Percentiles rank a stretch among this genome's conserved stretches.
Conservation (phyloP, 2,113 vertebrate genomes). For the Barbus barbus region DNA sequence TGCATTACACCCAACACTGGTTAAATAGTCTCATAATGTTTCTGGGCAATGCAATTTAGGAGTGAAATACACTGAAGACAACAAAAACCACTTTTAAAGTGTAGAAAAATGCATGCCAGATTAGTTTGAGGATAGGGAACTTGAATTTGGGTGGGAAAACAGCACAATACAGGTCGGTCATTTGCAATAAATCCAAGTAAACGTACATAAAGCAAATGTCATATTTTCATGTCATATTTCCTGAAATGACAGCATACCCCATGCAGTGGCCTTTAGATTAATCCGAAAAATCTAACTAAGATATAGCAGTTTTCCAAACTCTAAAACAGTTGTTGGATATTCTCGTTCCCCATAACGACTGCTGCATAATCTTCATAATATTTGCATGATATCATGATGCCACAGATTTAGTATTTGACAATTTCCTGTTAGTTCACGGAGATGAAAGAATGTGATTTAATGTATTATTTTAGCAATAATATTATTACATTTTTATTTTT, state of each 20-base stretch:
- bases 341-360: too few relatives aligned
- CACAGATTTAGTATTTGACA: background rate
- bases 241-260: too few relatives aligned
- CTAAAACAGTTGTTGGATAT: too few relatives aligned
- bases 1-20: too few relatives aligned
- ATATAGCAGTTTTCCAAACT: too few relatives aligned
- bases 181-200: background rate
- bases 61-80: background rate
- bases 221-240: too few relatives aligned
- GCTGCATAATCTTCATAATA: background rate
- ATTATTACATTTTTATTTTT: background rate
- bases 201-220: background rate
- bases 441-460: background rate
- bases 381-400: background rate
- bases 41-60: background rate
- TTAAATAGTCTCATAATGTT: background rate
- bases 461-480: background rate
- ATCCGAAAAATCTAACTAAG: background rate
- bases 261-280: too few relatives aligned
- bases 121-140: background rate
- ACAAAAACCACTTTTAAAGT: background rate
- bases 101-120: background rate
- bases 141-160: background rate
- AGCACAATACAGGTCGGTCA: background rate
- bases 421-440: background rate